Evolutionary conservation across 2,113 vertebrate species (phyloP).

Genomic region (Aegotheles bennettii): DNA sequence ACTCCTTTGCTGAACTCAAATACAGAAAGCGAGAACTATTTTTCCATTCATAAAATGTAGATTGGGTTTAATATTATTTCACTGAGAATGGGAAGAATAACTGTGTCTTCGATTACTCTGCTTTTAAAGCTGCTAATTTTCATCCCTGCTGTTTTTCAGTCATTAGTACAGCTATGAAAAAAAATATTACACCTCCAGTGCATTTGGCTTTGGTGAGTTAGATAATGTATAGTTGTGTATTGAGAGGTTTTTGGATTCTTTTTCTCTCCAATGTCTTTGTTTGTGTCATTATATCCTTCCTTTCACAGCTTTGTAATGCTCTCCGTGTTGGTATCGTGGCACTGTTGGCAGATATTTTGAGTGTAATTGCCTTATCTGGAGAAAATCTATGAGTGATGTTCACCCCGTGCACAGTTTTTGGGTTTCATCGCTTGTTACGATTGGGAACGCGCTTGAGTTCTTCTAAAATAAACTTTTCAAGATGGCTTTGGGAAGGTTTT

Average conservation of each 20-base stretch:
- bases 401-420: neutral
- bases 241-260: neutral
- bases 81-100: neutral
- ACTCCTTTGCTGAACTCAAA: neutral
- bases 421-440: neutral
- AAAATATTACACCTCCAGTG: neutral
- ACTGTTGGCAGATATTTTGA: neutral
- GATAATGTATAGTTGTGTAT: neutral
- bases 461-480: neutral
- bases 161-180: neutral
- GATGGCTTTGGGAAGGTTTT: neutral
- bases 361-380: neutral
- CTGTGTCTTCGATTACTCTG: neutral
- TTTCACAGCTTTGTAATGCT: neutral
- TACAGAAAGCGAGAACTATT: neutral
- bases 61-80: neutral
- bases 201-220: neutral
- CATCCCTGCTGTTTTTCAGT: neutral
- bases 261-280: neutral
- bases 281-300: neutral
- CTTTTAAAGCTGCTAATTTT: neutral
- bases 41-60: neutral
- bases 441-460: rapidly evolving
- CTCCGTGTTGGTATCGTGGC: neutral
- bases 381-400: neutral